These are phyloP conservation scores for Calephelis nemesis DNA, from an alignment of 1,140 invertebrate species.

Conservation along the genomic window DNA sequence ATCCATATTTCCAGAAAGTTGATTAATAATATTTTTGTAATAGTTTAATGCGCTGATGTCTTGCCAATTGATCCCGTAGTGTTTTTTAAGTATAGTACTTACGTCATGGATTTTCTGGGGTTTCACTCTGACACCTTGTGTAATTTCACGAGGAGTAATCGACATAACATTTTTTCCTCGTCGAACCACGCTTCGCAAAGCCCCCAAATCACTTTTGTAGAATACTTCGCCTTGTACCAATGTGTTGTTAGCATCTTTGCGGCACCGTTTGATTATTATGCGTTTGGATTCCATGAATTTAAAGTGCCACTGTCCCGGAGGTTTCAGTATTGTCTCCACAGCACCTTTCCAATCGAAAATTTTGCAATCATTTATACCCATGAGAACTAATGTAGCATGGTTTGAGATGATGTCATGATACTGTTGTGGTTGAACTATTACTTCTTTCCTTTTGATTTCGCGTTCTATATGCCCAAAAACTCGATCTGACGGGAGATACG, in stretches of 20 bases:
- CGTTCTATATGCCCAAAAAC: conserved; percentile 48
- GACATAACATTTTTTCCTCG: conserved; percentile 15
- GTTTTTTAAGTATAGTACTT: background rate
- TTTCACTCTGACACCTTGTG: background rate
- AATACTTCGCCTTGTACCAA: background rate
- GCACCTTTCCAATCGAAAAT: conserved; percentile 15
- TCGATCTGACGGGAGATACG: conserved; percentile 43
- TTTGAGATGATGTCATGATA: conserved; percentile 7
- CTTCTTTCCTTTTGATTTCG: conserved; percentile 13
- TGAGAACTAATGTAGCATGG: background rate
- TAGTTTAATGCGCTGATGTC: background rate
- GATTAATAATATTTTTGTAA: background rate
- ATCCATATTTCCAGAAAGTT: background rate
- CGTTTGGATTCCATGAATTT: conserved; percentile 20
- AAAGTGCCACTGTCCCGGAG: conserved; percentile 14
- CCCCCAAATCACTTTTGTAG: conserved; percentile 8
- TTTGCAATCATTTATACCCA: background rate
- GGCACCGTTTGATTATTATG: conserved; percentile 7
- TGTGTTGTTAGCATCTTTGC: background rate
- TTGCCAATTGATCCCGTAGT: background rate
- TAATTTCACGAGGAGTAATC: conserved; percentile 17
- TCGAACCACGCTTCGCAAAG: conserved; percentile 3
- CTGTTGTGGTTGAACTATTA: background rate
- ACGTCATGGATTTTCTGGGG: background rate
- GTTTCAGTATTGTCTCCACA: conserved; percentile 5